phyloP scores from a whole-genome alignment of 2,797 vertebrate genomes.

The Xyrichtys novacula region DNA sequence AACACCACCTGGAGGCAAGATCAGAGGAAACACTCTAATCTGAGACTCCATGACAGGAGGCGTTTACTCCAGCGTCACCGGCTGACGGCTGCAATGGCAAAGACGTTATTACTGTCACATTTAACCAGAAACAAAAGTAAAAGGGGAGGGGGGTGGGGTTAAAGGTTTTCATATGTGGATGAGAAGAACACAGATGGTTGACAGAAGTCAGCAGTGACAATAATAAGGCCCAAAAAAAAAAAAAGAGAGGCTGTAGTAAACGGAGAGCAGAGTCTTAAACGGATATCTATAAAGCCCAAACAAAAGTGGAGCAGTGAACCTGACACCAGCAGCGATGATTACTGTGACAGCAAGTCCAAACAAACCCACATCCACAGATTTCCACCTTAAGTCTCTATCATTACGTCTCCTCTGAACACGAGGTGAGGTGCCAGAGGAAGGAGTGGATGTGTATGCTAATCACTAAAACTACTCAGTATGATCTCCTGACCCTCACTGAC shows the following conservation, averaged over 20 bases:
- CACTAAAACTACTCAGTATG: constrained; percentile 45
- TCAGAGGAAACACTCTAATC: constrained; percentile 37
- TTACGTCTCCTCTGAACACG: constrained; percentile 33
- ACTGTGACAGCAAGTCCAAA: constrained; percentile 33
- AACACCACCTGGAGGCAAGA: constrained; percentile 65
- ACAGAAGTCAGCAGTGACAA: constrained; percentile 36
- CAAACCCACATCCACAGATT: background rate
- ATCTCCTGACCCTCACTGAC: constrained; percentile 48
- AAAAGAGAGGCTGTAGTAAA: background rate
- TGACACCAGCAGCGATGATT: constrained; percentile 21
- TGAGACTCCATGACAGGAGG: constrained; percentile 16
- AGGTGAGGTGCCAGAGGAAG: constrained; percentile 27
- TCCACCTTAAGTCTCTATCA: constrained; percentile 5
- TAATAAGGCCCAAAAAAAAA: no score
- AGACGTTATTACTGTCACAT: constrained; percentile 51
- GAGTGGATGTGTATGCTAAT: constrained; percentile 46
- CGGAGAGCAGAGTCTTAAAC: background rate
- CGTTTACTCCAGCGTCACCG: constrained; percentile 22
- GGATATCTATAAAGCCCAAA: constrained; percentile 26
- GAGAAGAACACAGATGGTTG: constrained; percentile 58
- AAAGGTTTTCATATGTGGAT: constrained; percentile 61
- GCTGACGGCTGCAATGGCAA: constrained; percentile 31
- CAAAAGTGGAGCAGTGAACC: constrained; percentile 36
- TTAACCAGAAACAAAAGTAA: constrained; percentile 9
- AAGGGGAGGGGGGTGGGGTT: constrained; percentile 6